Base-by-base conservation (phyloP, 1,140 invertebrate genomes). In the Pectinophora gossypiella region DNA sequence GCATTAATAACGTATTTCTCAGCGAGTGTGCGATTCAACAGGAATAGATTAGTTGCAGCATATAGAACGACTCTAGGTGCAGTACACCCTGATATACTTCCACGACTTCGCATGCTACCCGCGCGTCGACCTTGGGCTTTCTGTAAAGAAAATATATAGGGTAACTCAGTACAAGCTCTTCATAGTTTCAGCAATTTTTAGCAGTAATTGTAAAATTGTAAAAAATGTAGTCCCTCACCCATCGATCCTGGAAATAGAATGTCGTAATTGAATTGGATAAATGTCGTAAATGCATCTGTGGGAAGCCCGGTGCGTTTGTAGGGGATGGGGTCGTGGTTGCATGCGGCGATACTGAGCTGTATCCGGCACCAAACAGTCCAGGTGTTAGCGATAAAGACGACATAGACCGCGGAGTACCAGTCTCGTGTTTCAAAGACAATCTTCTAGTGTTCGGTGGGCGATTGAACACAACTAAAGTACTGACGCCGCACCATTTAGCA, bases 401-500 rank as follows among this genome's bases (percentile, higher is more conserved):
- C 76, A 89, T 85, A 0, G 87, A 88, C 10, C 42, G 19, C 0
- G 96, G 96, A 6, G 96, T 97, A 2, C 89, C 82, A 1, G 88
- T 85, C 64, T 94, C 94, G 4, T 90, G 88, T 70, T 92, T 94
- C 51, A 91, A 84, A 3, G 91, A 91, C 6, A 94, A 80, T 61
- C 94, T 90, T 61, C 94, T 92, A 1, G 93, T 88, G 64, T 94
- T 94, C 9, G 92, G 89, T 0, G 94, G 93, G 53, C 96, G 91
- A 40, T 94, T 94, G 82, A 98, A 98, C 54, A 94, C 95, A 6
- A 96, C 95, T 19, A 97, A 85, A 19, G 93, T 91, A 62, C 94
- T 94, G 20, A 94, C 94, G 32, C 94, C 94, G 85, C 95, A 97
- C 89, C 98, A 99, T 73, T 94, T 94, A 0, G 96, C 97, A 3